phyloP scores from a whole-genome alignment of 2,888 invertebrate genomes.

The Clistopyga incitator region DNA sequence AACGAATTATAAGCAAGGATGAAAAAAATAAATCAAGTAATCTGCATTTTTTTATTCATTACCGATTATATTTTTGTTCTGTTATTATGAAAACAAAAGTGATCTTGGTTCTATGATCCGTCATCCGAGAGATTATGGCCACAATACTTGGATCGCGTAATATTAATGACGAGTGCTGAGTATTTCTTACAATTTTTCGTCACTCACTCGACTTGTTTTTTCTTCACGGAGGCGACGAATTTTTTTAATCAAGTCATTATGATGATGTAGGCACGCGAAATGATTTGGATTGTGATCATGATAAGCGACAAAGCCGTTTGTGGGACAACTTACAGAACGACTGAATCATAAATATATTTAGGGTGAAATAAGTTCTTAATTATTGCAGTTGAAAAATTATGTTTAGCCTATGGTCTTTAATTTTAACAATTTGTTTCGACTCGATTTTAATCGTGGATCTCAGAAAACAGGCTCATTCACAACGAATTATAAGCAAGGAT shows the following conservation, averaged over 20 bases:
- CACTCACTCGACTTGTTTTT: background rate
- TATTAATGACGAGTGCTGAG: background rate
- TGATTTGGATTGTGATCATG: background rate
- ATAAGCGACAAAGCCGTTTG: background rate
- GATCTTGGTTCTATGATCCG: slow-evolving; percentile 1
- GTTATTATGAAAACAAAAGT: slow-evolving; percentile 15
- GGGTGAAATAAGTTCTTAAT: too few species aligned
- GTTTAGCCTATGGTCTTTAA: too few species aligned
- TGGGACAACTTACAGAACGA: background rate
- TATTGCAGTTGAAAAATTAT: too few species aligned
- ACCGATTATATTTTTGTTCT: background rate
- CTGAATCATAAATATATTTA: too few species aligned
- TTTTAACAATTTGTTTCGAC: too few species aligned
- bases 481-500: too few species aligned
- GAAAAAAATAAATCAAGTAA: too few species aligned
- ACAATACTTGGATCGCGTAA: background rate
- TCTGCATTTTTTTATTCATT: too few species aligned
- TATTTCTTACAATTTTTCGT: background rate
- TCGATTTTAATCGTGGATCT: too few species aligned
- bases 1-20: too few species aligned
- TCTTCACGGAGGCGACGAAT: background rate
- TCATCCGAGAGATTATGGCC: background rate
- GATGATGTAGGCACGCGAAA: background rate
- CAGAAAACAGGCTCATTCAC: too few species aligned
- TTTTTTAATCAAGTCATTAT: background rate